A percentile compares a stretch with the other conserved stretches of the same genome.
Evolutionary conservation across 2,797 vertebrate genomes (phyloP).

Genomic region (Arctocebus calabarensis): DNA sequence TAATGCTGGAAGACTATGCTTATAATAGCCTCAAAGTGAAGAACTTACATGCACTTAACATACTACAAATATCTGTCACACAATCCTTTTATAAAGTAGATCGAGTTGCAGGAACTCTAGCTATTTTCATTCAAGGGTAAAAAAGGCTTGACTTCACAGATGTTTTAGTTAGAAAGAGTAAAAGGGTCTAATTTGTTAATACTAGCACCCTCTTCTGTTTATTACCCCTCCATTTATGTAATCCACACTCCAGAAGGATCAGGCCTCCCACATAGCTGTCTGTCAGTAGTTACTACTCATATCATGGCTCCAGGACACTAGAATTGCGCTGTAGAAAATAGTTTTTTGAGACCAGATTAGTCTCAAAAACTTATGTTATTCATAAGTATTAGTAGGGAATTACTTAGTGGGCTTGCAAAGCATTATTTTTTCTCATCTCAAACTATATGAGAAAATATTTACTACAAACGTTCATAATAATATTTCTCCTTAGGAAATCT

Average conservation of each 20-base stretch:
- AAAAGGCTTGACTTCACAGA: conserved; percentile 40
- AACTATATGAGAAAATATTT: background rate
- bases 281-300: background rate
- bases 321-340: background rate
- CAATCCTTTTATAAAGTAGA: background rate
- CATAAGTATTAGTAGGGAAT: background rate
- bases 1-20: background rate
- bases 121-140: conserved; percentile 47
- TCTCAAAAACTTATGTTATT: too few species aligned
- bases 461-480: background rate
- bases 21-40: background rate
- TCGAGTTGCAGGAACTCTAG: background rate
- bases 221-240: background rate
- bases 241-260: conserved; percentile 8
- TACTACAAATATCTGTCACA: background rate
- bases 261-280: background rate
- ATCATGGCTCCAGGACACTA: background rate
- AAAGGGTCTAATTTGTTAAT: conserved; percentile 28
- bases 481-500: conserved; percentile 37
- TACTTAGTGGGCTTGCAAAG: background rate
- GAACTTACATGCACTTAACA: background rate
- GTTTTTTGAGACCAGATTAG: background rate
- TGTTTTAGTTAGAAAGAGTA: conserved; percentile 62
- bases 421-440: conserved; percentile 27
- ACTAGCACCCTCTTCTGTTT: background rate